Conservation (phyloP, 2,888 invertebrate genomes). For the Nomada ferruginata region DNA sequence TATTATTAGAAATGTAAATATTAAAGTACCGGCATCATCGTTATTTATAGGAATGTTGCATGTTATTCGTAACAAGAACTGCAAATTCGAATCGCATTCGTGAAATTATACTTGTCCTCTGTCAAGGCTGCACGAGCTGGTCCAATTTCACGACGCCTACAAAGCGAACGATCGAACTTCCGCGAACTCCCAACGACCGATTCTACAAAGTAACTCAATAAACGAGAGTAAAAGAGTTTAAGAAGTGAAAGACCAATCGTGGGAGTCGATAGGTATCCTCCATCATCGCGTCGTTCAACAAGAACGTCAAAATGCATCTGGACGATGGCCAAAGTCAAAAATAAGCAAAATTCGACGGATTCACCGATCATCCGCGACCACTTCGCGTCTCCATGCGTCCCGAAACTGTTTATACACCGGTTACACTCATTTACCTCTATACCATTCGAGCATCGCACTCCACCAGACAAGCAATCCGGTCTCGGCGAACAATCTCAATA, state of each 20-base stretch:
- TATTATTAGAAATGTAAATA: slow-evolving; percentile 59
- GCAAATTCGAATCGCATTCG: slow-evolving; percentile 44
- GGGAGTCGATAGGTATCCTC: slow-evolving; percentile 56
- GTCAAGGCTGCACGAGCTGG: slow-evolving; percentile 13
- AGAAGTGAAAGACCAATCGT: slow-evolving; percentile 7
- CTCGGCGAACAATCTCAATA: neutral
- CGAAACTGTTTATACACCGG: neutral
- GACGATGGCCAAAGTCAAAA: slow-evolving; percentile 69
- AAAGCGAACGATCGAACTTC: neutral
- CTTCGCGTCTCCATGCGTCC: slow-evolving; percentile 19
- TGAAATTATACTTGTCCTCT: slow-evolving; percentile 27
- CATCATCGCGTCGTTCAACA: slow-evolving; percentile 54
- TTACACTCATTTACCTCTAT: neutral
- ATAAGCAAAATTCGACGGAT: slow-evolving; percentile 69
- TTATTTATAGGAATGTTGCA: slow-evolving; percentile 54
- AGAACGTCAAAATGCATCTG: slow-evolving; percentile 67
- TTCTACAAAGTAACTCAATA: neutral
- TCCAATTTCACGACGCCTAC: slow-evolving; percentile 28
- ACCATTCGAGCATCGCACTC: neutral
- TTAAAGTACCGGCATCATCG: slow-evolving; percentile 51
- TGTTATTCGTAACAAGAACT: slow-evolving; percentile 45
- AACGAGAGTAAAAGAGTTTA: slow-evolving; percentile 1
- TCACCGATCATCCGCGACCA: slow-evolving; percentile 50
- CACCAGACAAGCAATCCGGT: neutral
- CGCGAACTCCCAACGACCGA: neutral